Percentiles rank a stretch among this genome's conserved stretches.
Evolutionary conservation across 2,113 vertebrate species (phyloP).

Genomic region (Conger conger): DNA sequence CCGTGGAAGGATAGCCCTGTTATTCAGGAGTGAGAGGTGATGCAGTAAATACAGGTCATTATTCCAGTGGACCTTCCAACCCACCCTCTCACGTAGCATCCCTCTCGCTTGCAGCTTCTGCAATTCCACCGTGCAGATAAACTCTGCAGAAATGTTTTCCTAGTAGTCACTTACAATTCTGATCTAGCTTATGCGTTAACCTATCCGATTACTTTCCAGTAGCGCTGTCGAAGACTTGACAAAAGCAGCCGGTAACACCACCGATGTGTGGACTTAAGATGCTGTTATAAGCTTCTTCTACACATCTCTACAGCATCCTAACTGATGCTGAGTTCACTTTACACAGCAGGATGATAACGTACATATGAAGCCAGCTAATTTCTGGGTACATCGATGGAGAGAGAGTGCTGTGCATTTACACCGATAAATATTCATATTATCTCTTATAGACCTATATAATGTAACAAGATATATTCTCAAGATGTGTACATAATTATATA

Average conservation of each 20-base stretch:
- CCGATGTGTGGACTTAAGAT: neutral
- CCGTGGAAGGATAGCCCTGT: neutral
- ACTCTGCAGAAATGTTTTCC: neutral
- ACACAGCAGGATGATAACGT: neutral
- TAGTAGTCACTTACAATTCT: neutral
- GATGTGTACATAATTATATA: constrained; percentile 11
- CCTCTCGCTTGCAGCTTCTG: neutral
- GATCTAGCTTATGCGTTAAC: neutral
- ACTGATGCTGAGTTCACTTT: neutral
- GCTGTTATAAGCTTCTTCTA: neutral
- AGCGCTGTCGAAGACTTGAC: neutral
- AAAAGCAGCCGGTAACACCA: neutral
- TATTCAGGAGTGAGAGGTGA: neutral
- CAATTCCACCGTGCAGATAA: neutral
- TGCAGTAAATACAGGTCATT: neutral
- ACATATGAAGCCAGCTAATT: neutral
- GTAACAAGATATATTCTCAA: neutral
- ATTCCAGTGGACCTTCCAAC: neutral
- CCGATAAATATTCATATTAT: neutral
- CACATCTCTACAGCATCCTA: neutral
- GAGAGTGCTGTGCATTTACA: neutral
- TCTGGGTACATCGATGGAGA: neutral
- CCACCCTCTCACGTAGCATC: neutral
- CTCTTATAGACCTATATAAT: constrained; percentile 8
- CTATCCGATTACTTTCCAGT: neutral